Evolutionary conservation across 2,888 invertebrate genomes (phyloP), one percentile per base, ranked within the genome.

Genomic region (Euplagia quadripunctaria): DNA sequence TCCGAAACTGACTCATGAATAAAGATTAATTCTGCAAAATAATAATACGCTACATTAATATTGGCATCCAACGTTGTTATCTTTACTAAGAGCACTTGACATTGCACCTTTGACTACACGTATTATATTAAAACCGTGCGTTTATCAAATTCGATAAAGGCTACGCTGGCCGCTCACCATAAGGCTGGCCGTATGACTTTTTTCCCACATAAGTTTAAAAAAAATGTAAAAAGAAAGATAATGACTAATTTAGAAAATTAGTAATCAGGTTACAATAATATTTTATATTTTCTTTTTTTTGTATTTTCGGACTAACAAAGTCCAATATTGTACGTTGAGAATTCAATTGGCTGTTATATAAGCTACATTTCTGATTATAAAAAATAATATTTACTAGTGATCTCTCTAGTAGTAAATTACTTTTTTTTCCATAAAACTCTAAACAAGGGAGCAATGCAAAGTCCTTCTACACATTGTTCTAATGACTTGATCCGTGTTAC

Each of bases 1-100:
- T 91, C 90, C 88, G 90, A 90, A 91, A 90, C 87, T 82, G 74
- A 78, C 81, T 85, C 85, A 83, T 83, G 85, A 84, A 83, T 82
- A 79, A 72, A 72, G 75, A 46, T 64, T 65, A 65, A n/a, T 52
- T 76, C 46, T 55, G 14, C 43, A n/a, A 43, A n/a, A 12, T 46
- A 17, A 64, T 49, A 68, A 55, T 43, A 52, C 49, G 41, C 46
- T 46, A 51, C 20, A 17, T 69, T 41, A 49, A 41, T 49, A 42
- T 69, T 9, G 64, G 72, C 65, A 70, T 70, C 75, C 55, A 69
- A 64, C 43, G 72, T 67, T 65, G 64, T 65, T 70, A 74, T 43
- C 14, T 64, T 61, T 74, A 64, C 52, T 66, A 74, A 73, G 66
- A 79, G 75, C 70, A 77, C 75, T 79, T 78, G 68, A 78, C 82